These are phyloP conservation scores for Hydrochoerus hydrochaeris DNA, from an alignment of 2,113 vertebrate species.

Conservation along the genomic window DNA sequence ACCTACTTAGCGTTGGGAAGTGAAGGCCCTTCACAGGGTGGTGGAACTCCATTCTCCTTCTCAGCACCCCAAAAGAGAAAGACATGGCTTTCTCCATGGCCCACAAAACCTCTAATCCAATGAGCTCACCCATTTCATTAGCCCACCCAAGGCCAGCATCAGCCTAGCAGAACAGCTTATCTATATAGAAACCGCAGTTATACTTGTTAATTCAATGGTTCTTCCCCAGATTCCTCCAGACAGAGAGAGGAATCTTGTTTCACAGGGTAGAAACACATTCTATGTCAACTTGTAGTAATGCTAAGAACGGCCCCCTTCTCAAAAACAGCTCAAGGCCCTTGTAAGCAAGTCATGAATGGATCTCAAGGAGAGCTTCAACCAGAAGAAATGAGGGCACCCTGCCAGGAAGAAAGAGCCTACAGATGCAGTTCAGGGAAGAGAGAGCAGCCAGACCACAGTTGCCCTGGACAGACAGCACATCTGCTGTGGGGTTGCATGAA, in stretches of 20 bases:
- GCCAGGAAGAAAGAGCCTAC: not conserved
- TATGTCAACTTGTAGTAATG: not conserved
- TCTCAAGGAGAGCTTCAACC: not conserved
- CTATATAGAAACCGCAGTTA: not conserved
- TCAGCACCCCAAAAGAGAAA: not conserved
- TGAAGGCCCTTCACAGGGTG: not conserved
- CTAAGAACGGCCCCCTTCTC: not conserved
- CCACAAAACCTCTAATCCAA: not conserved
- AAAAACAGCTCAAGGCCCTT: not conserved
- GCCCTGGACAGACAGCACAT: not conserved
- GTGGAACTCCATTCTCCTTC: not conserved
- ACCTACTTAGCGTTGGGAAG: not conserved
- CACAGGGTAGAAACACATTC: not conserved
- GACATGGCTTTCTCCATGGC: not conserved
- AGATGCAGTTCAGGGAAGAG: not conserved
- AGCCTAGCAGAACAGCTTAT: not conserved
- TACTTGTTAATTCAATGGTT: not conserved
- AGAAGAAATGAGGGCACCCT: not conserved
- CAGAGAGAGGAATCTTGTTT: not conserved
- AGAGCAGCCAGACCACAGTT: not conserved
- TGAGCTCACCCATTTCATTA: not conserved
- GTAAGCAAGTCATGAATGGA: not conserved
- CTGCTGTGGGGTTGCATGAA: accelerated
- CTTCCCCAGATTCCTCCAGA: not conserved
- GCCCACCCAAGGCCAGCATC: not conserved